These are phyloP conservation scores for Philereme transversata DNA, from an alignment of 2,888 invertebrate genomes.

Conservation along the genomic window DNA sequence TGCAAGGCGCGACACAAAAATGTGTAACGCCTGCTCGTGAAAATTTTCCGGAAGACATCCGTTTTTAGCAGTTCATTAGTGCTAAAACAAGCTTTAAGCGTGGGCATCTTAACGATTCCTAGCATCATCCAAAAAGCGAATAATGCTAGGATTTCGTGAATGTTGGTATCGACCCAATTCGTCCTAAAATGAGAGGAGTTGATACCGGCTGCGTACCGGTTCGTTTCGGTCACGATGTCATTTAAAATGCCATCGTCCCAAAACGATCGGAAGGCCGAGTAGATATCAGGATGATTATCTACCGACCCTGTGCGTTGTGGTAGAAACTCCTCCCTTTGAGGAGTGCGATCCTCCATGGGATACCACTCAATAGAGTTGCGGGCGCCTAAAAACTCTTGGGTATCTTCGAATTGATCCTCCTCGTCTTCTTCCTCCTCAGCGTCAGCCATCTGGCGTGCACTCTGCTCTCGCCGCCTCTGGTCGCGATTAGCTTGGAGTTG, in stretches of 20 bases:
- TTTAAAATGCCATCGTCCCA: constrained; percentile 23
- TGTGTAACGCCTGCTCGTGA: not conserved
- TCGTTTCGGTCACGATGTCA: constrained; percentile 21
- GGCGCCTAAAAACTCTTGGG: not conserved
- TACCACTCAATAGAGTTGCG: not conserved
- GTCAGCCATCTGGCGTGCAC: not conserved
- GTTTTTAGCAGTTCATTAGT: too few relatives aligned
- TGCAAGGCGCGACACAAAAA: constrained; percentile 3
- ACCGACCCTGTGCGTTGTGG: not conserved
- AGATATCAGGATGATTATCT: constrained; percentile 4
- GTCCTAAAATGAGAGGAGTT: constrained; percentile 3
- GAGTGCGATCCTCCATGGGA: constrained; percentile 1
- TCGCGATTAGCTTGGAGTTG: not conserved
- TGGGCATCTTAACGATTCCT: not conserved
- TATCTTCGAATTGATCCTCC: not conserved
- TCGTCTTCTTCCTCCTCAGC: not conserved
- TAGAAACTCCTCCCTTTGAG: not conserved
- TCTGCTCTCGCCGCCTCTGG: not conserved
- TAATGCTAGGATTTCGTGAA: constrained; percentile 16
- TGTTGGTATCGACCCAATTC: constrained; percentile 16
- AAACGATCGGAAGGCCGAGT: constrained; percentile 26
- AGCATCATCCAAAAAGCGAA: constrained; percentile 13
- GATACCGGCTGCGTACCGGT: constrained; percentile 22
- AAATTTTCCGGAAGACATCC: not conserved
- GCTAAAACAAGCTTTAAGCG: too few relatives aligned